A percentile compares a stretch with the other conserved stretches of the same genome.
Conservation (phyloP, 2,113 vertebrate species). For the Choloepus hoffmanni region DNA sequence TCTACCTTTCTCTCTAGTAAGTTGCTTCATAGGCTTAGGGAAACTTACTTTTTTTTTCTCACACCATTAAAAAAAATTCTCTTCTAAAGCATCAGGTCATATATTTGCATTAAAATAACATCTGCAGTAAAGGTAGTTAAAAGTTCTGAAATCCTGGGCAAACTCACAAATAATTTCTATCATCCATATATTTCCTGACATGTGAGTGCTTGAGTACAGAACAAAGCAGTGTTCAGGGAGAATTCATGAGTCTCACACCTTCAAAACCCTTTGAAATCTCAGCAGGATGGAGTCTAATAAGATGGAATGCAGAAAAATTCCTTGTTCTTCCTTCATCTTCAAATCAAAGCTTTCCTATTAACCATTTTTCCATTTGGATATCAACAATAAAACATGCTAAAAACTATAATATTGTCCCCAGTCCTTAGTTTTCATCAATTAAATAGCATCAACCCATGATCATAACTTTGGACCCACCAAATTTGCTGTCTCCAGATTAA, state of each 20-base stretch:
- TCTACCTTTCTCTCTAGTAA: not conserved
- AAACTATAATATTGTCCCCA: rapidly evolving
- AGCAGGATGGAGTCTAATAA: not conserved
- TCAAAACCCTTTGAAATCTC: not conserved
- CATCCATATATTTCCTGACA: too few relatives aligned
- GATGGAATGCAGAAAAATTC: not conserved
- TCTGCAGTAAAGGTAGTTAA: not conserved
- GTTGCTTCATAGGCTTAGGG: not conserved
- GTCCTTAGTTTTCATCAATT: not conserved
- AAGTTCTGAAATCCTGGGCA: not conserved
- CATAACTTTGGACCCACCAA: not conserved
- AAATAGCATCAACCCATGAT: not conserved
- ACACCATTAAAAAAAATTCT: not conserved
- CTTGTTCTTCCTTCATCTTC: not conserved
- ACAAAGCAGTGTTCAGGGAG: too few relatives aligned
- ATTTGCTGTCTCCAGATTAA: not conserved
- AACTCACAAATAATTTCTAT: not conserved
- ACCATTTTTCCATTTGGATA: not conserved
- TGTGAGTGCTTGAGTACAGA: too few relatives aligned
- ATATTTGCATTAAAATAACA: not conserved
- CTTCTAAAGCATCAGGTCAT: not conserved
- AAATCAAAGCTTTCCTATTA: not conserved
- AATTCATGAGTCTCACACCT: not conserved
- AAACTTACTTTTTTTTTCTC: not conserved
- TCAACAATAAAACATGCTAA: not conserved